Base-by-base conservation (phyloP, 2,888 invertebrate genomes). In the Arrhopalites spinosus region DNA sequence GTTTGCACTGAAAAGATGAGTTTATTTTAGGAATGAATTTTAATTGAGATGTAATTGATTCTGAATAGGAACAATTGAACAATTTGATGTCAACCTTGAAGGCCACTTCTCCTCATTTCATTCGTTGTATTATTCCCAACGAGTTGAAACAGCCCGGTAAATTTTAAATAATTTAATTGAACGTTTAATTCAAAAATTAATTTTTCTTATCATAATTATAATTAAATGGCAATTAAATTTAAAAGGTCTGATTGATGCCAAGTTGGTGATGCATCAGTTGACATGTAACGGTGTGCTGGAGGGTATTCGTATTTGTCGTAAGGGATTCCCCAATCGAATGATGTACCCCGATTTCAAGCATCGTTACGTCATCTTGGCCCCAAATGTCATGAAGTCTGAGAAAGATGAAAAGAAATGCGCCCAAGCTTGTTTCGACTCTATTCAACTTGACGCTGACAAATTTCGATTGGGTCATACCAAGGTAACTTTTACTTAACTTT, bases 231-330 rank as follows among this genome's bases (percentile, higher is more conserved):
- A n/a, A n/a, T n/a, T n/a, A n/a, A n/a, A n/a, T n/a, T n/a, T n/a
- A n/a, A n/a, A n/a, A 91, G 96, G 98, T 89, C 89, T 98, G 84
- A 97, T 99, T 86, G 99, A 99, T 88, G 96, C 99, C 83, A 95
- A 94, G 86, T 91, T 99, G 89, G 98, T 99, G 81, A 95, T 99
- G 94, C 98, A 99, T 89, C 99, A 99, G 91, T 91, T 99, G 87
- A 98, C 98, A 84, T 99, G 99, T 93, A 99, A 99, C 92, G 99
- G 99, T 95, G 99, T 99, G 89, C 94, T 99, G 91, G 99, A 99
- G 92, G 99, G 99, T 90, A 99, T 99, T 91, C 96, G 99, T 95
- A 99, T 99, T 90, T 99, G 99, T 89, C 93, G 98, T 89, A 95
- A 95, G 91, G 99, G 99, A 87, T 99, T 99, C 94, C 99, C 99